Conservation (phyloP, 2,888 invertebrate species). For the Spialia ferax region DNA sequence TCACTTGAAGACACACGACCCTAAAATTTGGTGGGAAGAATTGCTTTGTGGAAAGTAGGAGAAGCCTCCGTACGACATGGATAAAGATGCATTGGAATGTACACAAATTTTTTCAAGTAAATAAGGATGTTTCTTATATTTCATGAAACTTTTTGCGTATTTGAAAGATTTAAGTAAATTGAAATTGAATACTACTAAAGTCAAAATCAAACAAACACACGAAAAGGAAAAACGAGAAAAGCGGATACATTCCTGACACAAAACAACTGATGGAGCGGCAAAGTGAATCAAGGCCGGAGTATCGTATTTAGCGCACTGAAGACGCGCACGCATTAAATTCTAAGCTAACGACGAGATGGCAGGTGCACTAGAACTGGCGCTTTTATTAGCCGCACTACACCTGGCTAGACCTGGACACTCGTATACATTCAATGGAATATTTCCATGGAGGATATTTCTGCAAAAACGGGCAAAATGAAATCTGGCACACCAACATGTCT, state of each 20-base stretch:
- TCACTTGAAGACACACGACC: slow-evolving; percentile 24
- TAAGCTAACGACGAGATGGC: slow-evolving; percentile 37
- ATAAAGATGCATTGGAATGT: not conserved
- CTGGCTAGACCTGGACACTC: slow-evolving; percentile 10
- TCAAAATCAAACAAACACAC: not conserved
- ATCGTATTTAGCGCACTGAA: slow-evolving; percentile 53
- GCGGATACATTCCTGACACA: slow-evolving; percentile 21
- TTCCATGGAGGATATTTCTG: slow-evolving; percentile 5
- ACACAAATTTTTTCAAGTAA: not conserved
- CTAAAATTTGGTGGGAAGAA: slow-evolving; percentile 19
- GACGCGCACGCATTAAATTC: slow-evolving; percentile 52
- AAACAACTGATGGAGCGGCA: slow-evolving; percentile 15
- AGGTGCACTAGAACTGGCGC: slow-evolving; percentile 26
- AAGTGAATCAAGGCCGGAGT: slow-evolving; percentile 55
- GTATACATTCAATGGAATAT: not conserved
- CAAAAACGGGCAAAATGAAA: not conserved
- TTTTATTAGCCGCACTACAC: slow-evolving; percentile 23
- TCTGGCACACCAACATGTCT: too few relatives aligned
- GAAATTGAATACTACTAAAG: not conserved
- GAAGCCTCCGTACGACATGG: not conserved
- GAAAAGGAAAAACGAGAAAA: slow-evolving; percentile 15
- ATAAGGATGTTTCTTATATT: not conserved
- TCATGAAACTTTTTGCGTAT: not conserved
- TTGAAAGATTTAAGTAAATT: not conserved
- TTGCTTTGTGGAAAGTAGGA: slow-evolving; percentile 16